Base-by-base conservation (phyloP, 2,797 vertebrate genomes). In the Etheostoma nigrum region DNA sequence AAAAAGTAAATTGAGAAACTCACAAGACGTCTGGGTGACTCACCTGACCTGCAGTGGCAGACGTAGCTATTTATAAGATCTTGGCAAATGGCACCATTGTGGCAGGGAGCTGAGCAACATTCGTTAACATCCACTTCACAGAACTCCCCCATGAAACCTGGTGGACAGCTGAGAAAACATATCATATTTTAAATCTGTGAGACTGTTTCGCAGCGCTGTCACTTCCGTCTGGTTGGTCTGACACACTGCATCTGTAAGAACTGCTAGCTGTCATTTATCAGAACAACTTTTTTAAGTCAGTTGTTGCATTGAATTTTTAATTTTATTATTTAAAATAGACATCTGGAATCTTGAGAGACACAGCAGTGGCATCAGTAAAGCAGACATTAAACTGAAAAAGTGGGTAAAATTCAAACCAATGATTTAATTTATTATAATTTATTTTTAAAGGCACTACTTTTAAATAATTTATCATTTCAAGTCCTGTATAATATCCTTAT, bases 41-140 rank as follows among this genome's bases (percentile, higher is more conserved):
- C 86, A 97, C 96, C 96, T 96, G 95, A 92, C 88, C 93, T 94
- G 91, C 97, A 97, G 94, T 95, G 95, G 91, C 96, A 98, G 86
- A 91, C 83, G 83, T 96, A 97, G 86, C 94, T 94, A 86, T 95
- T 95, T 88, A 96, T 94, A 75, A 93, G 93, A 92, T 97, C 95
- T 92, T 96, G 93, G 91, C 95, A 97, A 81, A 95, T 85, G 76
- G 93, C 94, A 30, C 90, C 92, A 11, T 97, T 94, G 54, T 94
- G 91, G 92, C 96, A 97, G 49, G 96, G 95, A 80, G 94, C 95
- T 80, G 96, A 97, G 87, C 92, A 94, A 78, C 95, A 97, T 87
- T 97, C 95, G 88, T 97, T 96, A 91, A 96, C 84, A 83, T 97
- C 95, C 79, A 95, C 89, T 94, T 98, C 95, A 92, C 96, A 97